These are phyloP conservation scores for Zaprionus vittiger DNA, from an alignment of 1,140 invertebrate species.

Conservation along the genomic window DNA sequence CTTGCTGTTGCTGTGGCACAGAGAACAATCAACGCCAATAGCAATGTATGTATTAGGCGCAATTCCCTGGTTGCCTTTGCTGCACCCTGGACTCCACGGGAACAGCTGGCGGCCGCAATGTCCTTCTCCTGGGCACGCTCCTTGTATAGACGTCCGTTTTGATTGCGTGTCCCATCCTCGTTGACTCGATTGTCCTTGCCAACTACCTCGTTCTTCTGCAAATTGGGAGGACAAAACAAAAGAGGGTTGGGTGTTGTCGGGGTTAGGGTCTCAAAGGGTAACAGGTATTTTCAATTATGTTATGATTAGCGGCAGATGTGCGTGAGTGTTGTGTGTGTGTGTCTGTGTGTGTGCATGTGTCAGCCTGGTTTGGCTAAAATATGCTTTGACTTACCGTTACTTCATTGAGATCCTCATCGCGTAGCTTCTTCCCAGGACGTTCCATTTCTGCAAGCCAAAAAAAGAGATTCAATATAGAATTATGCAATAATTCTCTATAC, in stretches of 20 bases:
- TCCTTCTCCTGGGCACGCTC: conserved; percentile 68
- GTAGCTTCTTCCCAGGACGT: conserved; percentile 71
- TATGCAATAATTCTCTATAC: too few relatives aligned
- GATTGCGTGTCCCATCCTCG: conserved; percentile 80
- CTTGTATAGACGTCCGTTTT: conserved; percentile 83
- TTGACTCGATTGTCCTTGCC: conserved; percentile 72
- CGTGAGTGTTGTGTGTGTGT: background rate
- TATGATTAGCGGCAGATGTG: background rate
- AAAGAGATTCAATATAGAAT: background rate
- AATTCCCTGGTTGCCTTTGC: conserved; percentile 19
- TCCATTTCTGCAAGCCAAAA: conserved; percentile 72
- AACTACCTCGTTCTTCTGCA: conserved; percentile 76
- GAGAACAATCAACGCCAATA: conserved; percentile 67
- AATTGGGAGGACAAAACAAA: background rate
- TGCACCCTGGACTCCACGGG: conserved; percentile 15
- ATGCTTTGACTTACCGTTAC: conserved; percentile 68
- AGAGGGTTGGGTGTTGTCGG: background rate
- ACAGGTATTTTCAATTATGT: conserved; percentile 7
- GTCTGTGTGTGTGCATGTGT: background rate
- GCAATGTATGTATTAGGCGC: conserved; percentile 62
- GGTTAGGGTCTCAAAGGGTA: background rate
- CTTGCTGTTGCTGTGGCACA: conserved; percentile 41
- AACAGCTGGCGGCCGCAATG: conserved; percentile 43
- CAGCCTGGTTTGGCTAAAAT: background rate
- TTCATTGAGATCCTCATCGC: conserved; percentile 74